Evolutionary conservation across 1,140 invertebrate species (phyloP).

Genomic region (Brachionus rubens): DNA sequence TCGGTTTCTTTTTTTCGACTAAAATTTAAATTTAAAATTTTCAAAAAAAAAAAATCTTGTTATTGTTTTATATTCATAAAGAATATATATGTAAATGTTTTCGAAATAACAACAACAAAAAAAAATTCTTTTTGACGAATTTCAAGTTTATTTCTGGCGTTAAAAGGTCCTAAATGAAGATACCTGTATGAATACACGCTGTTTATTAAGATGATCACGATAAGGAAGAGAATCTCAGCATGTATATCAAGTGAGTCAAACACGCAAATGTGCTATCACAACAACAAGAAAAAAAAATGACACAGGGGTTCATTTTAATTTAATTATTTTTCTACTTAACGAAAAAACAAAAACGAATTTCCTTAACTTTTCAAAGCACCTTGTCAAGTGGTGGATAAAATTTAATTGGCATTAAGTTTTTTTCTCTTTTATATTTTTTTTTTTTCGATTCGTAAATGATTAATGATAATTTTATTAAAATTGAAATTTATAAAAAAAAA

Average conservation of each 20-base stretch:
- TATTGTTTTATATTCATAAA: slow-evolving; percentile 34
- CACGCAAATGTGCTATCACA: slow-evolving; percentile 3
- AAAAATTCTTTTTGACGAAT: background rate
- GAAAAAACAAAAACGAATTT: too few relatives aligned
- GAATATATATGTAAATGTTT: slow-evolving; percentile 5
- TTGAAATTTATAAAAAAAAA: background rate
- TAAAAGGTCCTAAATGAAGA: too few relatives aligned
- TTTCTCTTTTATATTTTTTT: too few relatives aligned
- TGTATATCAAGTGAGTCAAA: background rate
- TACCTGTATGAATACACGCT: too few relatives aligned
- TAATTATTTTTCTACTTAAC: too few relatives aligned
- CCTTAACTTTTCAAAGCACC: background rate
- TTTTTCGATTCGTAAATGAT: too few relatives aligned
- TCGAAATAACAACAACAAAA: background rate
- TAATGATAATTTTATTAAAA: slow-evolving; percentile 29
- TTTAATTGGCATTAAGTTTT: background rate
- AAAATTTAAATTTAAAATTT: slow-evolving; percentile 32
- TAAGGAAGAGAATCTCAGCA: slow-evolving; percentile 7
- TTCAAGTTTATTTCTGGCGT: background rate
- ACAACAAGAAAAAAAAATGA: too few relatives aligned
- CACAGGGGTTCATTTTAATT: too few relatives aligned
- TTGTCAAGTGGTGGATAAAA: too few relatives aligned
- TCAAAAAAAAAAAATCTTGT: background rate
- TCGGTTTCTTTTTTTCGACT: background rate
- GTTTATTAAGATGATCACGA: background rate